Evolutionary conservation across 2,113 vertebrate genomes (phyloP).

Genomic region (Scartelaos histophorus): DNA sequence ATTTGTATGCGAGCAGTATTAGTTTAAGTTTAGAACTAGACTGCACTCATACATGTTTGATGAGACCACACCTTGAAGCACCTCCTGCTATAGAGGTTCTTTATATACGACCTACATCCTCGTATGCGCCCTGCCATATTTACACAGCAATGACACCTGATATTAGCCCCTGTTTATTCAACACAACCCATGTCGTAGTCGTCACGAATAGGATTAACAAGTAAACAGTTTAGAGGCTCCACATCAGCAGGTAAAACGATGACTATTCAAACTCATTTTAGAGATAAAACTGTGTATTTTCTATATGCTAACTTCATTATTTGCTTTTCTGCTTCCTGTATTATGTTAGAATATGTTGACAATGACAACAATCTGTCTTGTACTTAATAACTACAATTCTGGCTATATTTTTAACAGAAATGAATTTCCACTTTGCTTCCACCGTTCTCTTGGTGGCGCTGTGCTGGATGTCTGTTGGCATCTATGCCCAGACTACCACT

Average conservation of each 20-base stretch:
- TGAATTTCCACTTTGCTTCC: slow-evolving; percentile 45
- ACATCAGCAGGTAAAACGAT: background rate
- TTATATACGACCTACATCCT: slow-evolving; percentile 9
- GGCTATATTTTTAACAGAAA: slow-evolving; percentile 18
- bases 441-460: slow-evolving; percentile 31
- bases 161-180: background rate
- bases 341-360: no score
- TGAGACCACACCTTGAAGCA: background rate
- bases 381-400: no score
- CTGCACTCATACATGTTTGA: background rate
- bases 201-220: background rate
- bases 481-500: background rate
- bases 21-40: background rate
- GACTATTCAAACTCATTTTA: no score
- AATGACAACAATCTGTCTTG: no score
- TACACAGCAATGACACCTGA: background rate
- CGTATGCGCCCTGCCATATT: background rate
- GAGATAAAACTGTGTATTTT: no score
- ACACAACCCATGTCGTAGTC: background rate
- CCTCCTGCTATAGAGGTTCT: background rate
- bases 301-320: no score
- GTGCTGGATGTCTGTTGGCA: slow-evolving; percentile 21
- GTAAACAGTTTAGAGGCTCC: background rate
- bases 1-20: background rate
- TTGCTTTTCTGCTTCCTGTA: no score